Evolutionary conservation across 2,113 vertebrate species (phyloP), one percentile per base, ranked within the genome.

Genomic region (Vidua macroura): DNA sequence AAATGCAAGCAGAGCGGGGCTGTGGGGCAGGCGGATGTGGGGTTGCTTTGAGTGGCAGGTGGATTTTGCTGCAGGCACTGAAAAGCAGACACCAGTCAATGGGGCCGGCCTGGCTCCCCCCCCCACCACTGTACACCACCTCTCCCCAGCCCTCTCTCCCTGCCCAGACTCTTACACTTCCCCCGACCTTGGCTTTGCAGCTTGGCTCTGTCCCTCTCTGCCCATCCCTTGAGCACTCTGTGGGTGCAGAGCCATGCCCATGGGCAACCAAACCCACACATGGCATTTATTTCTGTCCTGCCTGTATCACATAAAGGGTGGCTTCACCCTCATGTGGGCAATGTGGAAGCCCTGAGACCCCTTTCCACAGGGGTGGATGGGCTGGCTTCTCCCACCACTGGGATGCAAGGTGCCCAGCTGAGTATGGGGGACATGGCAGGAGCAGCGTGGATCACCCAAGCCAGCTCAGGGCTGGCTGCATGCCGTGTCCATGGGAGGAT

Each of bases 291-390:
- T 78, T 84, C n/a, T 79, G 28, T 46, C 13, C 35, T 89, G 53
- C 10, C 49, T 9, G 0, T 37, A 3, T 15, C 28, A 24, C 23
- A 11, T 16, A 23, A 59, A 66, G 7, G 3, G 5, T 55, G 49
- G 30, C 18, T 83, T 52, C 17, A 24, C 30, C 8, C 1, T 28
- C 0, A 0, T 25, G 46, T 0, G 1, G 58, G n/a, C 0, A 0
- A 6, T 9, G 39, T 2, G 2, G 60, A 17, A 74, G 8, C 35
- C 28, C 60, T 58, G 66, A 78, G 31, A n/a, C 10, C 8, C 9
- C 1, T 0, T 2, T 10, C 24, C 13, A 5, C 1, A 33, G 8
- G 22, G 10, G 44, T 22, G 20, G 21, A 6, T 1, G 7, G 9
- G 10, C n/a, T 70, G 35, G 19, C 46, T 69, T 52, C 23, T 92